Conservation (phyloP, 2,113 vertebrate species). For the Bos indicus region DNA sequence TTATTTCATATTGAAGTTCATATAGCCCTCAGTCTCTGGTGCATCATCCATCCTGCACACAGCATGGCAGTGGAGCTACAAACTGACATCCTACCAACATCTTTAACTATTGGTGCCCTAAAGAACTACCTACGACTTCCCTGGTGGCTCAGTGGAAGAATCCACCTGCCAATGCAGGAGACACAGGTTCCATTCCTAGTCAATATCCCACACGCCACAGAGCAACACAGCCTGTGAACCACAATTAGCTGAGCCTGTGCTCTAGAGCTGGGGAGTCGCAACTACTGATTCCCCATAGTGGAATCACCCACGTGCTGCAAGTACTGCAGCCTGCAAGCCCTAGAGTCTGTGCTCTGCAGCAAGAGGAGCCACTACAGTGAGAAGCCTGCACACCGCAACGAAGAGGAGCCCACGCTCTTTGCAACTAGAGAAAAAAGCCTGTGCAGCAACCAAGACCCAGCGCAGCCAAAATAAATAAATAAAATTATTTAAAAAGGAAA, state of each 20-base stretch:
- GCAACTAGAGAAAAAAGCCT: not conserved
- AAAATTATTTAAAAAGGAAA: not conserved
- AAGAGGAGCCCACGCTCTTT: not conserved
- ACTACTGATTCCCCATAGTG: not conserved
- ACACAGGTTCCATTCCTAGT: not conserved
- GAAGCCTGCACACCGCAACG: accelerated
- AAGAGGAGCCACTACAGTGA: not conserved
- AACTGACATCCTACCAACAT: not conserved
- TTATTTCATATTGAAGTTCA: not conserved
- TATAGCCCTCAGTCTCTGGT: not conserved
- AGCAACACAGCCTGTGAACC: not conserved
- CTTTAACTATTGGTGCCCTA: not conserved
- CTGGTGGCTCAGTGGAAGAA: not conserved
- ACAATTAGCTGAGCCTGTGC: not conserved
- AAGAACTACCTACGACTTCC: not conserved
- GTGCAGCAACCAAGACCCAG: not conserved
- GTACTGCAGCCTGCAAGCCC: not conserved
- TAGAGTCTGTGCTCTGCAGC: not conserved
- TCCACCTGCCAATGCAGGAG: not conserved
- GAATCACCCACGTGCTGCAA: not conserved
- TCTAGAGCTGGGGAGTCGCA: too few species aligned
- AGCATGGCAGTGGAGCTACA: not conserved
- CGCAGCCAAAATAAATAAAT: not conserved
- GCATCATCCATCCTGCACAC: not conserved
- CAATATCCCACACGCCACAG: not conserved